phyloP scores from a whole-genome alignment of 2,113 vertebrate species.

The Antechinus stuartii region DNA sequence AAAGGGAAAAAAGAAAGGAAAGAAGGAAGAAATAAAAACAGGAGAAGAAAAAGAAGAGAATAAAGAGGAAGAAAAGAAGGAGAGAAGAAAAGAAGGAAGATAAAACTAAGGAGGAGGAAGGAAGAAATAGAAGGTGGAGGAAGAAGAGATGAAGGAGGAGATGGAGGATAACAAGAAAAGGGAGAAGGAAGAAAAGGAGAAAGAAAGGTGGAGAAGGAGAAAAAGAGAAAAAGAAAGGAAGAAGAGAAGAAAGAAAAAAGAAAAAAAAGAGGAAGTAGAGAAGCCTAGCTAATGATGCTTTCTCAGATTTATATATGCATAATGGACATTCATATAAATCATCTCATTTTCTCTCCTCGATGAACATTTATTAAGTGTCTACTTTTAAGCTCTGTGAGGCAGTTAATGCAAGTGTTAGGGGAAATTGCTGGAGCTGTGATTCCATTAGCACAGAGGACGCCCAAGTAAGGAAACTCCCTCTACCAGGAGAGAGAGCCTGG shows the following conservation, averaged over 20 bases:
- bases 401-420: too few relatives aligned
- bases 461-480: too few relatives aligned
- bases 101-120: background rate
- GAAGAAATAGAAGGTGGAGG: background rate
- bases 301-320: background rate
- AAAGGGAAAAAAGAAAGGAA: background rate
- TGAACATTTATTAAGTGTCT: background rate
- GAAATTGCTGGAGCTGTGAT: too few relatives aligned
- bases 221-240: background rate
- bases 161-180: background rate
- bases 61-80: too few relatives aligned
- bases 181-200: too few relatives aligned
- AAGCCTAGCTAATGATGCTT: background rate
- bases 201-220: background rate
- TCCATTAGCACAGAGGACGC: too few relatives aligned
- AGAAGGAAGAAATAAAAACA: too few relatives aligned
- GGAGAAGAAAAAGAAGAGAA: too few relatives aligned
- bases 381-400: too few relatives aligned
- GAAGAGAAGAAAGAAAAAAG: background rate
- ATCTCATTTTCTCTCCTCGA: background rate
- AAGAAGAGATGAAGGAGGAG: too few relatives aligned
- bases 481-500: too few relatives aligned
- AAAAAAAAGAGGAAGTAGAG: background rate
- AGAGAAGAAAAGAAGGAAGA: background rate
- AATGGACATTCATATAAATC: background rate